Conservation (phyloP, 2,888 invertebrate species). For the Neoascia interrupta region DNA sequence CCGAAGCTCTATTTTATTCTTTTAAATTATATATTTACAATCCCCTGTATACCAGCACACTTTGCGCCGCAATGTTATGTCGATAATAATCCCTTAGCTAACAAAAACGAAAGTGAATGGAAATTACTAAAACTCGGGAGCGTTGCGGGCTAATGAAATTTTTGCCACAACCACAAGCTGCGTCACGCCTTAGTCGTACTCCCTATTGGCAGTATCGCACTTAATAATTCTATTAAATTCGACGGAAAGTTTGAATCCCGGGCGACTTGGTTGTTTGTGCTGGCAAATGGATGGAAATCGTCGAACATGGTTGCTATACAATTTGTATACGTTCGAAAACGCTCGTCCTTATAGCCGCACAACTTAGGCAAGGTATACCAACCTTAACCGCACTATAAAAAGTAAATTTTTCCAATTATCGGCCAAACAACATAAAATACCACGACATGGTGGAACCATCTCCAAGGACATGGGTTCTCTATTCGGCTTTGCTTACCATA, state of each 20-base stretch:
- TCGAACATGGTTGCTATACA: neutral
- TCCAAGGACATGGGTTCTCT: too few relatives aligned
- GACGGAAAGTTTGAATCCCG: conserved; percentile 12
- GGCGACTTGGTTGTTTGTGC: conserved; percentile 7
- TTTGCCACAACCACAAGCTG: conserved; percentile 13
- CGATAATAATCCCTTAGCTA: conserved; percentile 36
- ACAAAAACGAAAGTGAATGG: conserved; percentile 10
- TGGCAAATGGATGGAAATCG: conserved; percentile 21
- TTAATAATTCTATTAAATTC: conserved; percentile 40
- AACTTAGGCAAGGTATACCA: neutral
- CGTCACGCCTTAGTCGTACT: neutral
- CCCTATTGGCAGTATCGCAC: neutral
- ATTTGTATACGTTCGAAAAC: too few relatives aligned
- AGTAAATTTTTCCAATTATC: conserved; percentile 24
- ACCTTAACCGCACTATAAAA: neutral
- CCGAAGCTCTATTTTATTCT: too few relatives aligned
- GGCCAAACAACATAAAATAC: neutral
- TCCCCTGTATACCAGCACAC: too few relatives aligned
- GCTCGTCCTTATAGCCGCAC: neutral
- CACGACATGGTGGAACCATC: too few relatives aligned
- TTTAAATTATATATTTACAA: too few relatives aligned
- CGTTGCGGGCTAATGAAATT: conserved; percentile 37
- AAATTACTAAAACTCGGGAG: conserved; percentile 27
- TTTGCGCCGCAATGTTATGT: conserved; percentile 32
- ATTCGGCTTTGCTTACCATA: too few relatives aligned